These are phyloP conservation scores for Caenorhabditis sp. DNA, from an alignment of 2,888 invertebrate species.

Conservation along the genomic window DNA sequence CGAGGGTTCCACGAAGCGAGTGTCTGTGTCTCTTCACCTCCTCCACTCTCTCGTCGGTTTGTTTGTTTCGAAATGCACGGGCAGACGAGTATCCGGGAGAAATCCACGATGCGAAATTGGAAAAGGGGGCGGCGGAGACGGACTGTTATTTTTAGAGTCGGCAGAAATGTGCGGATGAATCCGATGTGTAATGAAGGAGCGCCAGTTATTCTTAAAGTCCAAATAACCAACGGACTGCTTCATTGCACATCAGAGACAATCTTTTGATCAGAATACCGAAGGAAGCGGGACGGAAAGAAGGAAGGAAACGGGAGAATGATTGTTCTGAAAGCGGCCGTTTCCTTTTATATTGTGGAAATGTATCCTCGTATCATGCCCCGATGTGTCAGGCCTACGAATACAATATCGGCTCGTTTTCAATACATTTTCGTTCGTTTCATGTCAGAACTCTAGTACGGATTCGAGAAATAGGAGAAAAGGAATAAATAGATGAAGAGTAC, in stretches of 20 bases:
- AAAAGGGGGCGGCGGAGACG: not conserved
- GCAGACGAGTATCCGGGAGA: not conserved
- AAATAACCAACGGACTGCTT: slow-evolving; percentile 18
- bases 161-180: too few species aligned
- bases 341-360: slow-evolving; percentile 1
- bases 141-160: too few species aligned
- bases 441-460: not conserved
- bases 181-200: slow-evolving; percentile 16
- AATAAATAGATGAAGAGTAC: too few species aligned
- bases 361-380: too few species aligned
- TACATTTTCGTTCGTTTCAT: not conserved
- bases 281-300: too few species aligned
- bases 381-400: too few species aligned
- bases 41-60: slow-evolving; percentile 1
- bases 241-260: slow-evolving; percentile 8
- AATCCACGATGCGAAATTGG: not conserved
- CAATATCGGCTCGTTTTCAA: not conserved
- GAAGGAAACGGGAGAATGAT: too few species aligned
- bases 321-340: not conserved
- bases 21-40: slow-evolving; percentile 1
- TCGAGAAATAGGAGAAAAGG: not conserved
- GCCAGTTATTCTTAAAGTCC: slow-evolving; percentile 15
- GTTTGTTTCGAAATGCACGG: slow-evolving; percentile 26
- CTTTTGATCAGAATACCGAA: too few species aligned
- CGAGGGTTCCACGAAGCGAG: slow-evolving; percentile 42